A percentile compares a stretch with the other conserved stretches of the same genome.
Evolutionary conservation across 1,140 invertebrate species (phyloP).

Genomic region (Caenorhabditis remanei): DNA sequence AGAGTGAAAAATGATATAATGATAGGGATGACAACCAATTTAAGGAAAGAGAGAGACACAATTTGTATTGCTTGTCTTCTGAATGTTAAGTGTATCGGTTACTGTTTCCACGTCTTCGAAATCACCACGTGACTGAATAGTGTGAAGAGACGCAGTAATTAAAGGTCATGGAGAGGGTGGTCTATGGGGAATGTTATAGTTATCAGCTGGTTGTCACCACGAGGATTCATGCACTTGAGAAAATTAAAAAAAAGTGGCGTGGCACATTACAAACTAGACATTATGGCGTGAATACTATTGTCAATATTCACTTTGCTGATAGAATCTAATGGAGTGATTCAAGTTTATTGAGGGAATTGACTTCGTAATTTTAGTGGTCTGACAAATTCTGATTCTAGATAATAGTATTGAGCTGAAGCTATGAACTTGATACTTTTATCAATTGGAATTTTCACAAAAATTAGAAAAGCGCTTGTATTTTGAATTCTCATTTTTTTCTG

Average conservation of each 20-base stretch:
- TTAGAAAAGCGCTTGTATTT: too few species aligned
- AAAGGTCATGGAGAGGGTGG: conserved; percentile 16
- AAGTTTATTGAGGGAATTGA: too few species aligned
- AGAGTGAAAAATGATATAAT: conserved; percentile 41
- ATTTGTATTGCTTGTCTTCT: conserved; percentile 1
- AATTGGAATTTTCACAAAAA: too few species aligned
- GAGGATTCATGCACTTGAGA: not conserved
- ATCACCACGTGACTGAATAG: conserved; percentile 19
- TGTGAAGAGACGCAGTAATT: not conserved
- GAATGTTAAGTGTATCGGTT: not conserved
- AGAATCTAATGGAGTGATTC: too few species aligned
- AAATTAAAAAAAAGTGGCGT: conserved; percentile 12
- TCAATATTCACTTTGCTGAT: not conserved
- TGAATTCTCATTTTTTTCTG: too few species aligned
- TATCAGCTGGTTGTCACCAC: conserved; percentile 47
- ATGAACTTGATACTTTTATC: too few species aligned
- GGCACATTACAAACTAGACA: conserved; percentile 27
- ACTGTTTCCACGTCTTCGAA: conserved; percentile 14
- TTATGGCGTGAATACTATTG: not conserved
- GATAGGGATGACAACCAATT: conserved; percentile 25
- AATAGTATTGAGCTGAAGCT: too few species aligned
- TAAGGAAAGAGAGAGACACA: not conserved
- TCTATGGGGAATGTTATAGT: conserved; percentile 21
- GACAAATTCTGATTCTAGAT: too few species aligned
- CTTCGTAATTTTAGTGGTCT: too few species aligned